A percentile compares a stretch with the other conserved stretches of the same genome.
phyloP scores from a whole-genome alignment of 2,113 vertebrate genomes.

The Carassius gibelio region DNA sequence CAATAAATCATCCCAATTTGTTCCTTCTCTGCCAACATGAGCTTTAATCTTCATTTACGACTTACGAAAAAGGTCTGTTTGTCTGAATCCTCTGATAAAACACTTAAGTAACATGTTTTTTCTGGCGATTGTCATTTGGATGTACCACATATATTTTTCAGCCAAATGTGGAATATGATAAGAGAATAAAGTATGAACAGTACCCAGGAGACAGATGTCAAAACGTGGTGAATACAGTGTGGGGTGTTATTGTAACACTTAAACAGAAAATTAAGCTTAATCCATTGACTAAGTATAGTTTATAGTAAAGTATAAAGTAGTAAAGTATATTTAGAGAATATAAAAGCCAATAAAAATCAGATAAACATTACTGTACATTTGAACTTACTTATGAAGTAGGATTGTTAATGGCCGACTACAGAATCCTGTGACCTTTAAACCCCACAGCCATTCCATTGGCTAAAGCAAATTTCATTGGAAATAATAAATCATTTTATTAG shows the following conservation, averaged over 20 bases:
- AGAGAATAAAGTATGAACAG: constrained; percentile 81
- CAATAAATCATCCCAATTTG: constrained; percentile 88
- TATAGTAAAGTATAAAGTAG: too few species aligned
- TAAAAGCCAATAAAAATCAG: background rate
- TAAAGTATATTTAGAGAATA: background rate
- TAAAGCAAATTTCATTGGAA: background rate
- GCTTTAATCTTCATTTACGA: constrained; percentile 87
- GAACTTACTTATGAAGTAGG: background rate
- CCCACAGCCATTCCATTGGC: background rate
- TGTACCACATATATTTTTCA: constrained; percentile 55
- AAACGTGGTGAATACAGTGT: background rate
- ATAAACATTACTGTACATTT: background rate
- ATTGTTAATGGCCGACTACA: background rate
- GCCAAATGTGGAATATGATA: constrained; percentile 60
- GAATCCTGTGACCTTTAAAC: background rate
- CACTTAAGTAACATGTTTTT: constrained; percentile 80
- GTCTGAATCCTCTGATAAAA: constrained; percentile 84
- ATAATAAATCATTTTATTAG: background rate
- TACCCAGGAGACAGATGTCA: constrained; percentile 77
- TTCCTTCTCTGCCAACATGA: constrained; percentile 80
- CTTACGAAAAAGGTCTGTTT: constrained; percentile 78
- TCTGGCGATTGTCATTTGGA: constrained; percentile 74
- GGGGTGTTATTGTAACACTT: background rate
- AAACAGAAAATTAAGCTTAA: background rate
- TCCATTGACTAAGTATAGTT: background rate